These are phyloP conservation scores for Alauda arvensis DNA, from an alignment of 2,797 vertebrate genomes.

Conservation along the genomic window DNA sequence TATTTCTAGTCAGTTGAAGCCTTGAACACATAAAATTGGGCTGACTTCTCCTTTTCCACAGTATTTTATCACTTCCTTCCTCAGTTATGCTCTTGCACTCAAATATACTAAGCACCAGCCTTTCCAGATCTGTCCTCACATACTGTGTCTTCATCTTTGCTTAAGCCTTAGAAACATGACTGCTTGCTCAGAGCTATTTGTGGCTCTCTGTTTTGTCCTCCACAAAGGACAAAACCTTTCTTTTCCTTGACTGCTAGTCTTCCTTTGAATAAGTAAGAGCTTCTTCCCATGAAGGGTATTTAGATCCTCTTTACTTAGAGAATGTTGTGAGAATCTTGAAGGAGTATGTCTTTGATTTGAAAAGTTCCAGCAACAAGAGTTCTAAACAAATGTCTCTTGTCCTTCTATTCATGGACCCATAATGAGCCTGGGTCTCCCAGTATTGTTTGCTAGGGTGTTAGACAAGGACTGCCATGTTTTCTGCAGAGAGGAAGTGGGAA, in stretches of 20 bases:
- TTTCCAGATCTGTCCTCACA: not conserved
- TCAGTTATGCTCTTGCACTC: not conserved
- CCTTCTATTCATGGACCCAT: not conserved
- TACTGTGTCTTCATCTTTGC: not conserved
- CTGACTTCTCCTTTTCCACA: not conserved
- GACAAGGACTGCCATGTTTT: not conserved
- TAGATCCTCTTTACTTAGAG: not conserved
- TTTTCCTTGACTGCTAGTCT: not conserved
- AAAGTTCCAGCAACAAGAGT: not conserved
- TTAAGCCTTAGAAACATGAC: not conserved
- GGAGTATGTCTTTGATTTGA: not conserved
- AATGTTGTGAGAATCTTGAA: not conserved
- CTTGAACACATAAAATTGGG: not conserved
- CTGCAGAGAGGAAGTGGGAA: not conserved
- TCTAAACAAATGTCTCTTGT: not conserved
- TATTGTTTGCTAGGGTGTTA: not conserved
- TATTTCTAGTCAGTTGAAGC: not conserved
- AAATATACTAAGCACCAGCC: fast-evolving
- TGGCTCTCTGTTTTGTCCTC: not conserved
- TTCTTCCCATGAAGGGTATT: not conserved
- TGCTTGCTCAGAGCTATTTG: not conserved
- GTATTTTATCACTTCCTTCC: not conserved
- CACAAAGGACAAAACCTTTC: not conserved
- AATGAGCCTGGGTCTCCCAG: not conserved
- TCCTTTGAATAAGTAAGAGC: not conserved